These are phyloP conservation scores for Ahaetulla prasina DNA, from an alignment of 2,113 vertebrate genomes.

Conservation along the genomic window DNA sequence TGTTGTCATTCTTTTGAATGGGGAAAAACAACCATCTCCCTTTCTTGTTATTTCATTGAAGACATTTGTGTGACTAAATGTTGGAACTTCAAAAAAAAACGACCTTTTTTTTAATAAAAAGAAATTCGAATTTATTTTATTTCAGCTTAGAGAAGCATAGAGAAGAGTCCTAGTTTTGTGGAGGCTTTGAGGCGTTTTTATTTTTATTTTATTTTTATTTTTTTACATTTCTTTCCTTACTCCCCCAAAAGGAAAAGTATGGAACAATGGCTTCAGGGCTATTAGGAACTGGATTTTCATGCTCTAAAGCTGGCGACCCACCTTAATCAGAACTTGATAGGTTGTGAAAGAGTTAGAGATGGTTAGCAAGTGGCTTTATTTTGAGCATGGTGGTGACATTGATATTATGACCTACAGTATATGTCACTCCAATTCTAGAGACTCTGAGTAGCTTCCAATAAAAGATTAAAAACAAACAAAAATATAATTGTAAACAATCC, in stretches of 20 bases:
- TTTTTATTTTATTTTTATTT: neutral
- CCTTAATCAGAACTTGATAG: neutral
- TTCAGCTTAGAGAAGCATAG: neutral
- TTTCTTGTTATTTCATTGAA: neutral
- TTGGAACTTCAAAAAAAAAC: neutral
- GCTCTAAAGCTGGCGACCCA: neutral
- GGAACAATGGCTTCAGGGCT: neutral
- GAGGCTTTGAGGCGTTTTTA: neutral
- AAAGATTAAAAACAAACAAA: neutral
- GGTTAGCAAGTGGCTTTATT: neutral
- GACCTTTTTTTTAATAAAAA: neutral
- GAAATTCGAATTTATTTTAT: neutral
- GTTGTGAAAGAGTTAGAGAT: neutral
- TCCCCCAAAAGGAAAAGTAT: neutral
- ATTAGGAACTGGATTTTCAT: too few relatives aligned
- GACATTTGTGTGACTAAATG: neutral
- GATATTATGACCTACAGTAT: neutral
- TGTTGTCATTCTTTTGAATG: conserved; percentile 3
- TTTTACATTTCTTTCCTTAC: neutral
- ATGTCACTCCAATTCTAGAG: neutral
- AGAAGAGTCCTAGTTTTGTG: neutral
- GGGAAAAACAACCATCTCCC: neutral
- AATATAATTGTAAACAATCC: neutral
- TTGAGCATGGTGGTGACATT: neutral
- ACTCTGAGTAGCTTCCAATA: neutral